phyloP scores from a whole-genome alignment of 2,113 vertebrate genomes.

The Pseudonaja textilis region DNA sequence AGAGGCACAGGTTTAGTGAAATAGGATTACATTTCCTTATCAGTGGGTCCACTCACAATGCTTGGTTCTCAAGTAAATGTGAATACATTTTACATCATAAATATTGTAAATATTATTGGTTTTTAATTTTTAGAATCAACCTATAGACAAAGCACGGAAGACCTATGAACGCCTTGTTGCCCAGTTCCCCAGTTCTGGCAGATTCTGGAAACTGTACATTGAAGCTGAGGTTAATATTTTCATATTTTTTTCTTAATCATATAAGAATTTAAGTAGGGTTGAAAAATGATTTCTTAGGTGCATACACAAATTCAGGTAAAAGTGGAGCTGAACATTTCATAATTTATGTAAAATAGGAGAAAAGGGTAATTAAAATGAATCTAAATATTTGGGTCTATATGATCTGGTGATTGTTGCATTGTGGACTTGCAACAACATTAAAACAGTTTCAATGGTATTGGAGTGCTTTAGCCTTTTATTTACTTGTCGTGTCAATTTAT shows the following conservation, averaged over 20 bases:
- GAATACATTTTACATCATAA: slow-evolving; percentile 69
- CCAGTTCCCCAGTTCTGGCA: slow-evolving; percentile 99
- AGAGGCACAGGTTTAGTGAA: slow-evolving; percentile 99
- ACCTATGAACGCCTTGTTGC: slow-evolving; percentile 99
- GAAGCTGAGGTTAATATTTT: slow-evolving; percentile 99
- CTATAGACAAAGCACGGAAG: slow-evolving; percentile 99
- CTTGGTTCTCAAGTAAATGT: slow-evolving; percentile 76
- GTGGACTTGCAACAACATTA: slow-evolving; percentile 99
- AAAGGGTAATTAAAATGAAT: slow-evolving; percentile 76
- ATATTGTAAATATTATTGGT: slow-evolving; percentile 86
- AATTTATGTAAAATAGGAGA: slow-evolving; percentile 78
- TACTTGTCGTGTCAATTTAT: slow-evolving; percentile 99
- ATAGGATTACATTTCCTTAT: slow-evolving; percentile 99
- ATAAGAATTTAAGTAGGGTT: slow-evolving; percentile 81
- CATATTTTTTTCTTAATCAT: slow-evolving; percentile 74
- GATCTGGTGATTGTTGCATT: slow-evolving; percentile 97
- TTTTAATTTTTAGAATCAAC: slow-evolving; percentile 98
- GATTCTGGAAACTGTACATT: slow-evolving; percentile 99
- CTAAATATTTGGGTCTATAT: slow-evolving; percentile 81
- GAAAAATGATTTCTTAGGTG: slow-evolving; percentile 65
- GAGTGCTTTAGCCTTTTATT: slow-evolving; percentile 99
- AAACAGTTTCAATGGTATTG: slow-evolving; percentile 99
- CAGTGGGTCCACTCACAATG: slow-evolving; percentile 80
- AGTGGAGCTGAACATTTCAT: slow-evolving; percentile 69
- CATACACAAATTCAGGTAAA: slow-evolving; percentile 60